These are phyloP conservation scores for Jacana jacana DNA, from an alignment of 2,113 vertebrate species.

Conservation along the genomic window DNA sequence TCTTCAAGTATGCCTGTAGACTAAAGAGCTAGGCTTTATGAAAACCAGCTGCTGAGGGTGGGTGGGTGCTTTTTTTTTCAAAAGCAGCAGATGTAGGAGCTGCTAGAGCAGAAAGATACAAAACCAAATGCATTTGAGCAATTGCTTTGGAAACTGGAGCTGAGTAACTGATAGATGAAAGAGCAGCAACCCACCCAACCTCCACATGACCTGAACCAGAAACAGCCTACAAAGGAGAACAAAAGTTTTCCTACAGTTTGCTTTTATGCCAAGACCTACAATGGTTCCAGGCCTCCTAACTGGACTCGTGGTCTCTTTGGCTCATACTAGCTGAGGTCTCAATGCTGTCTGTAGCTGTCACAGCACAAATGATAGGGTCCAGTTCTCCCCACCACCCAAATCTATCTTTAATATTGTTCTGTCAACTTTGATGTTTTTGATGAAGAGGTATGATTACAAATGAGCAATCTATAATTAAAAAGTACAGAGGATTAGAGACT, in stretches of 20 bases:
- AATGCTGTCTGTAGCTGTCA: background rate
- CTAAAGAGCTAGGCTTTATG: background rate
- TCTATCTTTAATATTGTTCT: background rate
- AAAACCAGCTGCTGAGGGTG: background rate
- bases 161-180: background rate
- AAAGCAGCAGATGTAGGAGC: background rate
- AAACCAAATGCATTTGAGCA: background rate
- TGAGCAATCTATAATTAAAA: background rate
- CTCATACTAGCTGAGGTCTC: background rate
- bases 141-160: background rate
- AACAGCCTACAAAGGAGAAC: background rate
- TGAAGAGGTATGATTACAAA: background rate
- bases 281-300: background rate
- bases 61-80: background rate
- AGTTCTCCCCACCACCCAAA: background rate
- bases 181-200: background rate
- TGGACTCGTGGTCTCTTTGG: background rate
- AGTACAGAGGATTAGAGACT: background rate
- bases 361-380: background rate
- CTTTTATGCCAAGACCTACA: background rate
- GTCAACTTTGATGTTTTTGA: background rate
- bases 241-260: background rate
- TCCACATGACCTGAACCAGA: background rate
- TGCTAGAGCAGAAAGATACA: background rate
- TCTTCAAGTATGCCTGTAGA: background rate